Percentiles rank a stretch among this genome's conserved stretches.
Evolutionary conservation across 2,888 invertebrate species (phyloP).

Genomic region (Chalcis sispes): DNA sequence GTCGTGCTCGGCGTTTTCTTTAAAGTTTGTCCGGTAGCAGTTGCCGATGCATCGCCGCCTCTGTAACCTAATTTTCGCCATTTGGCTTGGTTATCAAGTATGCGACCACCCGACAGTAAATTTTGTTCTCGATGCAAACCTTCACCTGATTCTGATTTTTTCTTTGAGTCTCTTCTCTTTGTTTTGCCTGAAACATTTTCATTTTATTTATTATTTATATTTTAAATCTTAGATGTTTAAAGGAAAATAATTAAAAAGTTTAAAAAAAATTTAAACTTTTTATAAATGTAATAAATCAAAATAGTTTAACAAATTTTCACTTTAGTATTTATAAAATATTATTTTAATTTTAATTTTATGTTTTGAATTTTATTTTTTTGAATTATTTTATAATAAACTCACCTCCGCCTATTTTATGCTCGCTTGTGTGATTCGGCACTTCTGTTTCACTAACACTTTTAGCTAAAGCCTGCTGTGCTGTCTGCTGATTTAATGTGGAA

Average conservation of each 20-base stretch:
- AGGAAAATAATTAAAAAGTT: neutral
- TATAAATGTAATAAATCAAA: neutral
- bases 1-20: slow-evolving; percentile 15
- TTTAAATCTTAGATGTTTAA: neutral
- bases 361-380: neutral
- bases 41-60: slow-evolving; percentile 73
- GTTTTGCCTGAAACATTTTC: slow-evolving; percentile 69
- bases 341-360: neutral
- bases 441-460: slow-evolving; percentile 68
- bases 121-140: slow-evolving; percentile 77
- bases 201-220: slow-evolving; percentile 16
- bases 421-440: slow-evolving; percentile 71
- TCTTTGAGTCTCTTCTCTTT: slow-evolving; percentile 80
- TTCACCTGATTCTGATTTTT: slow-evolving; percentile 79
- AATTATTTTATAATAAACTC: slow-evolving; percentile 47
- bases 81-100: slow-evolving; percentile 73
- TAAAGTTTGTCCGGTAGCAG: slow-evolving; percentile 66
- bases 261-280: neutral
- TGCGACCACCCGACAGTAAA: slow-evolving; percentile 74
- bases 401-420: slow-evolving; percentile 76
- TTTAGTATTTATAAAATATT: neutral
- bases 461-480: slow-evolving; percentile 65
- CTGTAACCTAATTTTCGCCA: slow-evolving; percentile 73
- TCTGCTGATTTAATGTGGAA: slow-evolving; percentile 64
- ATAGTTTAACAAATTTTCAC: neutral